Percentiles rank a stretch among this genome's conserved stretches.
phyloP scores from a whole-genome alignment of 2,113 vertebrate species.

The Aldabrachelys gigantea region DNA sequence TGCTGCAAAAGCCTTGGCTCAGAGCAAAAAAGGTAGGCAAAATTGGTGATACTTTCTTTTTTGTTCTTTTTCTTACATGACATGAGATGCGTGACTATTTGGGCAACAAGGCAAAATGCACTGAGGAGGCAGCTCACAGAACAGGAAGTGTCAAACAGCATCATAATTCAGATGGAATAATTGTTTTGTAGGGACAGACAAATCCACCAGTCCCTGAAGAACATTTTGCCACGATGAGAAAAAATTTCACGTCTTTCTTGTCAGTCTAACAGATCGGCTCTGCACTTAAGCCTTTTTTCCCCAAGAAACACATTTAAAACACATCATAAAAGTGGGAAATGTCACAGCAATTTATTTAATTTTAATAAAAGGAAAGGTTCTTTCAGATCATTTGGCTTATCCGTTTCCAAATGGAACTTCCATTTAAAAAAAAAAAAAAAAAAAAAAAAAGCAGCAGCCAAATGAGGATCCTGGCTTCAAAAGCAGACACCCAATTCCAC shows the following conservation, averaged over 20 bases:
- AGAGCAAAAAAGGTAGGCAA: constrained; percentile 81
- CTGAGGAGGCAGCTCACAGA: constrained; percentile 46
- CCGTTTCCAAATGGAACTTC: constrained; percentile 30
- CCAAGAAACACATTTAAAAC: constrained; percentile 27
- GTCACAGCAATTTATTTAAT: constrained; percentile 41
- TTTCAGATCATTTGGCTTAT: constrained; percentile 3
- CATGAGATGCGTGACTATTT: constrained; percentile 60
- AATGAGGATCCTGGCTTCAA: neutral
- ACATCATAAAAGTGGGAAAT: constrained; percentile 26
- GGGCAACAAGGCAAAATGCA: constrained; percentile 59
- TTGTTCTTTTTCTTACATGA: constrained; percentile 67
- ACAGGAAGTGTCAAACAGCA: constrained; percentile 9
- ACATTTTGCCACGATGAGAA: neutral
- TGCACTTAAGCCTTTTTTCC: constrained; percentile 37
- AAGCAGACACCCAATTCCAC: neutral
- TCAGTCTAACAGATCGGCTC: constrained; percentile 39
- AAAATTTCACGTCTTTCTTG: constrained; percentile 45
- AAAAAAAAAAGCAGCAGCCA: neutral
- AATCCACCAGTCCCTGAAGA: constrained; percentile 33
- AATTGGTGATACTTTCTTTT: constrained; percentile 77
- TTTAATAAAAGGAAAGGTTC: constrained; percentile 33
- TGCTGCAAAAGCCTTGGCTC: constrained; percentile 82
- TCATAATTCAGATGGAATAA: constrained; percentile 59
- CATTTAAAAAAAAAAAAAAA: neutral
- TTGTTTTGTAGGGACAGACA: constrained; percentile 54